Evolutionary conservation across 1,140 invertebrate genomes (phyloP), one percentile per base, ranked within the genome.

Genomic region (Sesamia nonagrioides): DNA sequence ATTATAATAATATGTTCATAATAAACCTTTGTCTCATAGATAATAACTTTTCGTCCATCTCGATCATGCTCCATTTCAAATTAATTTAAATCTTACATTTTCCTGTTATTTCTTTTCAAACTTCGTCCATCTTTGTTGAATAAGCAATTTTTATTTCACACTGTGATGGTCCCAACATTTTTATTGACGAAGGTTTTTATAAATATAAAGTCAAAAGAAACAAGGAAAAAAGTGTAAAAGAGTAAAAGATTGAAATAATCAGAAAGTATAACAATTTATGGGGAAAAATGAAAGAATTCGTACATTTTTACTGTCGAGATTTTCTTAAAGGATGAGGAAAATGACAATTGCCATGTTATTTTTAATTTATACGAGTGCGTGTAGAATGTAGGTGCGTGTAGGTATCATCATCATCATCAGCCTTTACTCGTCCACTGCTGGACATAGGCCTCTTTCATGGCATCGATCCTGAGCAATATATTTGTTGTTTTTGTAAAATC

Each of bases 181-280:
- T 69, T 33, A 50, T 69, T n/a, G 45, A 58, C 35, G n/a, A 17
- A 45, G 37, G 71, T 73, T 73, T 73, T 42, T 17, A 58, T 58
- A n/a, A 56, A 58, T 58, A 35, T 40, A 45, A 15, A 56, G 17
- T 58, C 35, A 17, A 68, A 52, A 54, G 58, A 75, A 63, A 75
- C 42, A 63, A 17, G 73, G 37, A 75, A 75, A 75, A n/a, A n/a
- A 11, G 61, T 61, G 40, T 48, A n/a, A 33, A 37, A 17, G 27
- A 75, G 27, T 0, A 45, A 40, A 58, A 54, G 37, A 75, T 33
- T 74, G 35, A 74, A 73, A 33, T 60, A 18, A 75, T 50, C 56
- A 35, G 37, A 42, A 52, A 42, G 27, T 3, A 61, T 75, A 18
- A 58, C 17, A 58, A 42, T 73, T 58, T 56, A 73, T 73, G 37